Base-by-base conservation (phyloP, 2,888 invertebrate species). In the Cephus nigrinus region DNA sequence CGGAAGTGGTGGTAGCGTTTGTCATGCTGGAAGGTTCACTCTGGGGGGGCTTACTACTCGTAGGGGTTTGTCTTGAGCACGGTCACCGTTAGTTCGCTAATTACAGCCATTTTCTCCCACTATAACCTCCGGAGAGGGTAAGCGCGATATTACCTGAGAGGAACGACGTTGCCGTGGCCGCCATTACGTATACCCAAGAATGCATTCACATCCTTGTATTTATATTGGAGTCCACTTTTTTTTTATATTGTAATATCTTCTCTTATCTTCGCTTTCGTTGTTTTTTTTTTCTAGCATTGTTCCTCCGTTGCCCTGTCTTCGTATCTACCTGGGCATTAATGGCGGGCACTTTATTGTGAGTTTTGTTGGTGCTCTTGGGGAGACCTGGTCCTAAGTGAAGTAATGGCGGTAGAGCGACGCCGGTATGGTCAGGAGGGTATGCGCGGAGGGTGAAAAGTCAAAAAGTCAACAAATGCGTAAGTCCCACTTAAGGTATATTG, bases 401-500 rank as follows among this genome's bases (percentile, higher is more conserved):
- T 32, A 32, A 71, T 32, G 71, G 71, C 3, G 71, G 12, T 15
- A 71, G n/a, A 32, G 71, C 12, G 32, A 71, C 31, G 68, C 77
- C 35, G 23, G 36, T 32, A 73, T 79, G 40, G 40, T 40, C 40
- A 15, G 73, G 72, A 75, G 72, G 73, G 75, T 75, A 75, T 34
- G 73, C 30, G 75, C 11, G 12, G 33, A 69, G 32, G 32, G 35
- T 68, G 30, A 31, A 12, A 72, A 77, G 78, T 82, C 79, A 76
- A 78, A 69, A 83, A 83, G 80, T 81, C 78, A 80, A 83, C 77
- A 40, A 40, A 40, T 72, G 69, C 15, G 5, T 40, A 34, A 76
- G 78, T 79, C 78, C 71, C 78, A 79, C 73, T 82, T 81, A 81
- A 77, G 82, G 74, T 76, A 76, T 81, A 40, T 40, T 79, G 40